Percentiles rank a stretch among this genome's conserved stretches.
phyloP scores from a whole-genome alignment of 2,888 invertebrate genomes.

The Drosophila greeni region DNA sequence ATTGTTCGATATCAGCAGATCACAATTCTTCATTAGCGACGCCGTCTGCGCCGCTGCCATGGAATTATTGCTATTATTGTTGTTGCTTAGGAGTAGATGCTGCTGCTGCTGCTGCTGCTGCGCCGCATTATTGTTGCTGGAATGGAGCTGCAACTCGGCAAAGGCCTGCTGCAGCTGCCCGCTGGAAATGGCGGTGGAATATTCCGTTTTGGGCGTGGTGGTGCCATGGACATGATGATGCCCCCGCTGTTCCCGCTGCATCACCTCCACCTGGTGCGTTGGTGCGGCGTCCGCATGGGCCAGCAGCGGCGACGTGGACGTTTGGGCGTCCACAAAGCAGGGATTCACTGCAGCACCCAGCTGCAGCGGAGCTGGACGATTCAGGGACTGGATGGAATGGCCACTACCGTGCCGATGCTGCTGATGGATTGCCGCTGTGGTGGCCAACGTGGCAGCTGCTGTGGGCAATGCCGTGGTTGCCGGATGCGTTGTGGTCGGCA shows the following conservation, averaged over 20 bases:
- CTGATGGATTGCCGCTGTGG: slow-evolving; percentile 56
- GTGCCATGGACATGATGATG: slow-evolving; percentile 67
- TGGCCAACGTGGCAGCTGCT: slow-evolving; percentile 67
- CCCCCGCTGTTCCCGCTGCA: slow-evolving; percentile 11
- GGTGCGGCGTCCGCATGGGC: slow-evolving; percentile 50
- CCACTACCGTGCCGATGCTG: slow-evolving; percentile 19
- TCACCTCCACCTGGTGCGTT: no score
- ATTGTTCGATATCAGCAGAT: slow-evolving; percentile 79
- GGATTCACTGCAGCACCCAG: slow-evolving; percentile 40
- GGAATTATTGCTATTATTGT: slow-evolving; percentile 73
- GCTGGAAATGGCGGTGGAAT: slow-evolving; percentile 68
- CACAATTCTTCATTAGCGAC: slow-evolving; percentile 76
- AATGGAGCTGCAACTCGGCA: slow-evolving; percentile 58
- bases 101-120: slow-evolving; percentile 52
- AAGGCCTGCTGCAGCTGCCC: slow-evolving; percentile 68
- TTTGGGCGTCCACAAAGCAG: slow-evolving; percentile 74
- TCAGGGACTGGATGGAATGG: slow-evolving; percentile 8
- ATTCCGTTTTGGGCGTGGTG: slow-evolving; percentile 73
- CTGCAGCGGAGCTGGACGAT: slow-evolving; percentile 57
- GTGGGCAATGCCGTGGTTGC: slow-evolving; percentile 61
- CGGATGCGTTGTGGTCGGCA: slow-evolving; percentile 68
- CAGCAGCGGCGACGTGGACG: slow-evolving; percentile 73
- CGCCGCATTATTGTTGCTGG: slow-evolving; percentile 45
- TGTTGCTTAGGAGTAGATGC: slow-evolving; percentile 71
- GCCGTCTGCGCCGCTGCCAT: slow-evolving; percentile 49